Conservation (phyloP, 2,888 invertebrate species). For the Spodoptera exigua region DNA sequence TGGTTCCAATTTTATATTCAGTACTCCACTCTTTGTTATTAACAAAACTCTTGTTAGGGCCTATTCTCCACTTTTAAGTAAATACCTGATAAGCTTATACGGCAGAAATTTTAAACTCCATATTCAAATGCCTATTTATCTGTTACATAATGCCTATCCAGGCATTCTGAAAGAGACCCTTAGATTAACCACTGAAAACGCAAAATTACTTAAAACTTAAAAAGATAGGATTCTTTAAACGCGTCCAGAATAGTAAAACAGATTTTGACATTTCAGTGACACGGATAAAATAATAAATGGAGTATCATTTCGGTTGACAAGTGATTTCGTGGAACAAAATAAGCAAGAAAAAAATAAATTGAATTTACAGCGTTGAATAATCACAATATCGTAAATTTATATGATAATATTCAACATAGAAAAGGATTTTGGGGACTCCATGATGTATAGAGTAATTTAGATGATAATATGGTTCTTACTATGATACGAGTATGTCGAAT, state of each 20-base stretch:
- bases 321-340: constrained; percentile 24
- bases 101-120: no score
- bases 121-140: no score
- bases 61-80: neutral
- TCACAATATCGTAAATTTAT: constrained; percentile 39
- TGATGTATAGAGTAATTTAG: constrained; percentile 34
- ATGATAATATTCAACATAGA: constrained; percentile 44
- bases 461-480: constrained; percentile 45
- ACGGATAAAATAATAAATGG: neutral
- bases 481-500: constrained; percentile 33
- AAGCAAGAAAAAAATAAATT: constrained; percentile 39
- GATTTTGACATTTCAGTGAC: constrained; percentile 3
- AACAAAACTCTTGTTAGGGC: neutral
- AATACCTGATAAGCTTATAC: no score
- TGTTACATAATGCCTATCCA: no score
- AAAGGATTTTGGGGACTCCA: constrained; percentile 32
- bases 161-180: no score
- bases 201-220: constrained; percentile 1
- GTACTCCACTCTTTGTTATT: no score
- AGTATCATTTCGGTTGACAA: constrained; percentile 20
- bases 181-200: no score
- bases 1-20: no score
- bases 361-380: constrained; percentile 42
- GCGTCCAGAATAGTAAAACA: constrained; percentile 14
- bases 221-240: constrained; percentile 6